phyloP scores from a whole-genome alignment of 2,797 vertebrate genomes.

The Notolepis coatsorum region DNA sequence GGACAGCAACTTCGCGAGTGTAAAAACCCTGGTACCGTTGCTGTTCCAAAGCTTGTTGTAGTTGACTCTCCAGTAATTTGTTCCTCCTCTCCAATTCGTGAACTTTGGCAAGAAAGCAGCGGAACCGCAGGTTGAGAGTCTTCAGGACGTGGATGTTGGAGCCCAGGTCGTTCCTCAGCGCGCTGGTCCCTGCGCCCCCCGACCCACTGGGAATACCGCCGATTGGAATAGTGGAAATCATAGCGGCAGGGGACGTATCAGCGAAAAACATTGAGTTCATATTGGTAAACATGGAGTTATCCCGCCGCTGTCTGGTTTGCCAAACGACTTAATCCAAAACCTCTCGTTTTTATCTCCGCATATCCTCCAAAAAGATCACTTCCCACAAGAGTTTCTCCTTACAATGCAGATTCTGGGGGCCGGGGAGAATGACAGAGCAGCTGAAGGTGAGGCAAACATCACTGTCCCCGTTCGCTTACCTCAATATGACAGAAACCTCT shows the following conservation, averaged over 20 bases:
- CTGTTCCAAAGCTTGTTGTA: conserved; percentile 83
- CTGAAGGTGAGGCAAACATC: conserved; percentile 53
- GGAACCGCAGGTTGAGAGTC: conserved; percentile 95
- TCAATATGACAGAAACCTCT: conserved; percentile 36
- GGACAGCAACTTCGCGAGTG: conserved; percentile 88
- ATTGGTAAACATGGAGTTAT: conserved; percentile 36
- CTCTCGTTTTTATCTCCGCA: conserved; percentile 49
- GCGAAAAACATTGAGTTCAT: conserved; percentile 89
- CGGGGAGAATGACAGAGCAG: conserved; percentile 23
- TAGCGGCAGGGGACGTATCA: conserved; percentile 77
- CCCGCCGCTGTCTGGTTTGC: conserved; percentile 30
- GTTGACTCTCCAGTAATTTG: conserved; percentile 92
- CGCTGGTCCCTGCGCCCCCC: conserved; percentile 85
- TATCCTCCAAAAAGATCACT: conserved; percentile 36
- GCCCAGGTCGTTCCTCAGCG: conserved; percentile 94
- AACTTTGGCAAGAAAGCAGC: conserved; percentile 96
- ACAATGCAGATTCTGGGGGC: conserved; percentile 60
- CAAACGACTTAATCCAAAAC: conserved; percentile 13
- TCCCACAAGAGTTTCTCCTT: conserved; percentile 46
- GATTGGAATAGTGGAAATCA: conserved; percentile 40
- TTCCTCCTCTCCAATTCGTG: conserved; percentile 96
- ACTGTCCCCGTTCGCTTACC: conserved; percentile 48
- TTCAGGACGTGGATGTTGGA: conserved; percentile 97
- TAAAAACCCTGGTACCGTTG: conserved; percentile 83
- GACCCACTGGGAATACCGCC: conserved; percentile 55